Evolutionary conservation across 2,888 invertebrate genomes (phyloP), one percentile per base, ranked within the genome.

Genomic region (Drosophila kanekoi): DNA sequence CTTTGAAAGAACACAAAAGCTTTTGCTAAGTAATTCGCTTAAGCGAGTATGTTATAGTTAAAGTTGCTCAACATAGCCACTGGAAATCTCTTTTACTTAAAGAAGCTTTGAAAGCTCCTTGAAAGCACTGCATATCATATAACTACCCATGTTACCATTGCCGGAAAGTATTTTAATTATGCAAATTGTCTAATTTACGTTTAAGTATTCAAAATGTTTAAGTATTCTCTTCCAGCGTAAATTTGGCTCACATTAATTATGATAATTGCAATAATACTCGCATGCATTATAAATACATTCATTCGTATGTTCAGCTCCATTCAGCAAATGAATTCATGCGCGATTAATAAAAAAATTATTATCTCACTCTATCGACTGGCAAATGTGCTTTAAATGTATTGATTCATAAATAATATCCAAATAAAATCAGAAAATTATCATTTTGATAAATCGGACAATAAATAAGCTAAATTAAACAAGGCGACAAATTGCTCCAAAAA

Each of bases 401-500:
- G 10, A n/a, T 10, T 9, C 8, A 49, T 43, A 20, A 16, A 20
- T 40, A 28, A 11, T 13, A 44, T 37, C 23, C 13, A 47, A 35
- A n/a, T 45, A 10, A 47, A 64, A 63, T 40, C 13, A 13, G 10
- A 14, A 35, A 44, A 43, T 44, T 53, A 35, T 5, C n/a, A 18
- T 35, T 35, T 11, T 53, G 2, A 41, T 43, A 32, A 32, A 53
- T 56, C 33, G 6, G 13, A 38, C 9, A 40, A 44, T 45, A 5
- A 23, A 11, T 18, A 28, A 40, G 13, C 4, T 8, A 20, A 54
- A 64, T 49, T 44, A 1, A n/a, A 47, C n/a, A 5, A 16, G 4
- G n/a, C 37, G 37, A 51, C 20, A 43, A 41, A 48, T 59, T 37
- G 65, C 72, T 45, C 47, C 54, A 35, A 66, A 72, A 66, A 56